Evolutionary conservation across 2,888 invertebrate species (phyloP), one percentile per base, ranked within the genome.

Genomic region (Lycocerus yunnanus): DNA sequence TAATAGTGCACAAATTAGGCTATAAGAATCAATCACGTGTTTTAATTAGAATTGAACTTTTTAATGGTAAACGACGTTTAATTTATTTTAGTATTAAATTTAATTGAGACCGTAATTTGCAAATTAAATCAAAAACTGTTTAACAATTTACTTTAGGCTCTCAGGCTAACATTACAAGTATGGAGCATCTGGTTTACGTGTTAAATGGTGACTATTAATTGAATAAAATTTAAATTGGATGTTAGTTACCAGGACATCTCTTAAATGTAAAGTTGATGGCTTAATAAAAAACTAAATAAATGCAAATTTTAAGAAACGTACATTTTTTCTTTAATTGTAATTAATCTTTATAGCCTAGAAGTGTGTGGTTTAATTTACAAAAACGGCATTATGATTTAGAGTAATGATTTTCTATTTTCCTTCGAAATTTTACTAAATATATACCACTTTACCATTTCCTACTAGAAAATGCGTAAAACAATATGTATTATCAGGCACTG

Each of bases 341-440:
- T 24, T 24, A 24, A 24, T n/a, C n/a, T n/a, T n/a, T n/a, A n/a
- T n/a, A n/a, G n/a, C n/a, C n/a, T n/a, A n/a, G n/a, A n/a, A n/a
- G n/a, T n/a, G n/a, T n/a, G n/a, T n/a, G n/a, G n/a, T n/a, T n/a
- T n/a, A n/a, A n/a, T n/a, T n/a, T n/a, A n/a, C n/a, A n/a, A n/a
- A n/a, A n/a, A n/a, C n/a, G n/a, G n/a, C n/a, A n/a, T n/a, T n/a
- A n/a, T n/a, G n/a, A n/a, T n/a, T n/a, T n/a, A n/a, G n/a, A n/a
- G n/a, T n/a, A n/a, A n/a, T n/a, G n/a, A n/a, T n/a, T n/a, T n/a
- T n/a, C n/a, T n/a, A n/a, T n/a, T n/a, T n/a, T n/a, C n/a, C n/a
- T n/a, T n/a, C n/a, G 83, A 84, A 79, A 83, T 83, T 21, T 71
- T 84, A 14, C 71, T 83, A 70, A 79, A 81, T n/a, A 72, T 84